Percentiles rank a stretch among this genome's conserved stretches.
Conservation (phyloP, 1,140 invertebrate genomes). For the Diorhabda carinulata region DNA sequence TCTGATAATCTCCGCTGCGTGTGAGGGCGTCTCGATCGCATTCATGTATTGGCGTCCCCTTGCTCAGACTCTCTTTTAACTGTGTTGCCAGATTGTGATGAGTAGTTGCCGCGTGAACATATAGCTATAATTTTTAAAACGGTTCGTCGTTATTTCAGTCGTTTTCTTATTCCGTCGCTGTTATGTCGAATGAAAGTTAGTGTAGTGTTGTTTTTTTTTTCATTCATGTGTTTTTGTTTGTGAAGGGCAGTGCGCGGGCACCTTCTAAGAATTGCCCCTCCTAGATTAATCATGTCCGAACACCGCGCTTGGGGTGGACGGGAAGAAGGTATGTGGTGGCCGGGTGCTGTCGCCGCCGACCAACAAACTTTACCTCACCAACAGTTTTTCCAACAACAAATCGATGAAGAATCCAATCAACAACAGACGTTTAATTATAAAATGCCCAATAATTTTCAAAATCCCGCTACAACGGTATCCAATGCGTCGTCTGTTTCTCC, state of each 20-base stretch:
- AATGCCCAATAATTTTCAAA: conserved; percentile 76
- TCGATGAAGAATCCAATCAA: conserved; percentile 46
- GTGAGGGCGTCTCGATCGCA: conserved; percentile 40
- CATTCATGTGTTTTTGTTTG: conserved; percentile 13
- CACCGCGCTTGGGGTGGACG: conserved; percentile 58
- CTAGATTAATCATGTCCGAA: conserved; percentile 40
- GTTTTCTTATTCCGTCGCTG: conserved; percentile 20
- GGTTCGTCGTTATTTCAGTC: conserved; percentile 28
- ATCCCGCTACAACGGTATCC: conserved; percentile 56
- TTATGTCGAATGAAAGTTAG: conserved; percentile 21
- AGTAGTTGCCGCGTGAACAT: conserved; percentile 35
- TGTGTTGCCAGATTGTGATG: conserved; percentile 46
- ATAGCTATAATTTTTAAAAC: conserved; percentile 24
- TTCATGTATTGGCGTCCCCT: conserved; percentile 42
- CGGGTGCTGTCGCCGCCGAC: conserved; percentile 49
- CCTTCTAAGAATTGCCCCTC: conserved; percentile 11
- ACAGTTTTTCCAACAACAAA: conserved; percentile 49
- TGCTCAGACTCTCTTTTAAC: conserved; percentile 26
- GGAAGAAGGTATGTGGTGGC: conserved; percentile 61
- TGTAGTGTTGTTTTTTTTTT: conserved; percentile 16
- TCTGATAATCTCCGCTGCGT: conserved; percentile 40
- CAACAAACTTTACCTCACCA: conserved; percentile 48
- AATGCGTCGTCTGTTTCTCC: conserved; percentile 51
- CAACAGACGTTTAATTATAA: conserved; percentile 74
- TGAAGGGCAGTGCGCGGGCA: conserved; percentile 15